Percentiles rank a stretch among this genome's conserved stretches.
Conservation (phyloP, 2,797 vertebrate genomes). For the Clamator glandarius region DNA sequence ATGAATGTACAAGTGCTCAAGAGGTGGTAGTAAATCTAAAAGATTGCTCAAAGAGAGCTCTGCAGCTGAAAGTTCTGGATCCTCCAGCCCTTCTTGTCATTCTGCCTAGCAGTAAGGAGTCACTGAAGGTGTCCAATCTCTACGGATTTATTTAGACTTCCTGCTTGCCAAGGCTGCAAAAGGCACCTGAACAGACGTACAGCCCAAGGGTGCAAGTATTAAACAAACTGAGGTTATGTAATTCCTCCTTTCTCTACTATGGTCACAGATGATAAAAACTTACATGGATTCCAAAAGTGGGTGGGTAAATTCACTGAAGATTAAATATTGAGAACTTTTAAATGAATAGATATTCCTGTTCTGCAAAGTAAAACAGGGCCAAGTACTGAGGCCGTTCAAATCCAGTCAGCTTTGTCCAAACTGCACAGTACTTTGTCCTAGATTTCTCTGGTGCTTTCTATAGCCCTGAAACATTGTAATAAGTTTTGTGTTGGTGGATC, state of each 20-base stretch:
- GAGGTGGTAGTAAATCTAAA: background rate
- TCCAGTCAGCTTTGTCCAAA: background rate
- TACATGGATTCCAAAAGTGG: background rate
- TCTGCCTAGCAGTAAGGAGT: background rate
- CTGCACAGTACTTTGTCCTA: background rate
- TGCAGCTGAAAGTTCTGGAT: background rate
- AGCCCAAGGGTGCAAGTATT: background rate
- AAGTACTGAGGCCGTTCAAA: background rate
- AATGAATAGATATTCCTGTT: background rate
- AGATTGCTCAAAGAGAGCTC: background rate
- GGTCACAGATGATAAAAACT: background rate
- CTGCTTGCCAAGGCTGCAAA: background rate
- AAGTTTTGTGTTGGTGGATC: fast-evolving
- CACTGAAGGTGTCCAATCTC: background rate
- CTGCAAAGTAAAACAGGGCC: background rate
- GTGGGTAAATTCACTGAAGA: background rate
- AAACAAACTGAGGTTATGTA: background rate
- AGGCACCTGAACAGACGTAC: background rate
- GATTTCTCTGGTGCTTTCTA: background rate
- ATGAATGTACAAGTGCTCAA: background rate
- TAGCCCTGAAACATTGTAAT: background rate
- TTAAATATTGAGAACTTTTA: background rate
- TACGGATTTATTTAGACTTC: background rate
- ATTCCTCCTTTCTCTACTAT: background rate
- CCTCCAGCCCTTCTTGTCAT: background rate